Evolutionary conservation across 92 coral and sea anemone genomes (phyloP), one percentile per base, ranked within the genome.

Genomic region (Phenganax marumi): DNA sequence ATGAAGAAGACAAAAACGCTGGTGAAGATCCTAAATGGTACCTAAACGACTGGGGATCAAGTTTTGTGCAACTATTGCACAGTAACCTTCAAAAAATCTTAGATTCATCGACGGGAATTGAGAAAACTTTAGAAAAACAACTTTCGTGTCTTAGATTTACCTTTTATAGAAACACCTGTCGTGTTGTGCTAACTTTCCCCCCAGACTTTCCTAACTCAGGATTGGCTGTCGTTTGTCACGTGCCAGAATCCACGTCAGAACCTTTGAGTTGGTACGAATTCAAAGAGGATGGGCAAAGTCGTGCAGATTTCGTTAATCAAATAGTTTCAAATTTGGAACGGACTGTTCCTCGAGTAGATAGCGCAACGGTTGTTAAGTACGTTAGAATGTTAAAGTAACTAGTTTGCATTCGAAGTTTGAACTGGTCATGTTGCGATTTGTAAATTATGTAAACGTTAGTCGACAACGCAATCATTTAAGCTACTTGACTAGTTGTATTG

Each of bases 51-150:
- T 10, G 13, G 39, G 83, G 83, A 60, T 43, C 24, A 2, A 0
- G 3, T 19, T 78, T 78, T 50, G 83, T 78, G 12, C 83, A 78
- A 78, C 58, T 26, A 14, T 47, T 78, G 16, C n/a, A 83, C 49
- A 84, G 83, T 43, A 93, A 90, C 66, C 87, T 92, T 61, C 93
- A 92, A 84, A 88, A 90, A 39, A 86, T 92, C 39, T 83, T 88
- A 72, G 89, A 87, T 47, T 60, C 88, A 22, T 90, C 91, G 23
- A 89, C 90, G 0, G 93, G 88, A 33, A 88, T 92, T 54, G 87
- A 90, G 87, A 92, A 88, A 60, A 60, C 33, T 8, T 8, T 57
- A 10, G 47, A 57, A 16, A n/a, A 16, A 0, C 69, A 24, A 26
- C 43, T 33, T 33, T 33, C 43, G 43, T 24, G 81, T 43, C 81